Evolutionary conservation across 2,797 vertebrate genomes (phyloP).

Genomic region (Lophotriccus pileatus): DNA sequence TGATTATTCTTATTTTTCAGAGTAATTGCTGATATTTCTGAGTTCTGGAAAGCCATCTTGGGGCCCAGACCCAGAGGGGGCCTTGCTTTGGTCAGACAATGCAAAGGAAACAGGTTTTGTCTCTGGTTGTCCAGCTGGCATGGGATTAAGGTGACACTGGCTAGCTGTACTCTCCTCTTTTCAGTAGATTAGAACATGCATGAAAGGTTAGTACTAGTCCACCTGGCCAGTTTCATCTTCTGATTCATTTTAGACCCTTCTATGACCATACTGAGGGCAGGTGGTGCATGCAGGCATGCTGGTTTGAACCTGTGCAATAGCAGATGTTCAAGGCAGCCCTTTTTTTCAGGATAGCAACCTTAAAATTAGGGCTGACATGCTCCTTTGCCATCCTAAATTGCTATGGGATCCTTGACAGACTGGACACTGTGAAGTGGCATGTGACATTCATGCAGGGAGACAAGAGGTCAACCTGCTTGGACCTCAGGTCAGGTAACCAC

Average conservation of each 20-base stretch:
- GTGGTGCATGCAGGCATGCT: accelerated
- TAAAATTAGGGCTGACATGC: neutral
- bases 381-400: neutral
- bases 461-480: neutral
- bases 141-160: neutral
- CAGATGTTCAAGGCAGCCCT: neutral
- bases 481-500: neutral
- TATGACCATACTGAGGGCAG: neutral
- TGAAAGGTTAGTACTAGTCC: neutral
- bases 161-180: neutral
- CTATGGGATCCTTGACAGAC: neutral
- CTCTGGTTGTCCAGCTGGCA: neutral
- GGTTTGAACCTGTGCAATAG: neutral
- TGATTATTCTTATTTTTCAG: neutral
- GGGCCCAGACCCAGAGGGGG: neutral
- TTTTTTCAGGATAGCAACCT: neutral
- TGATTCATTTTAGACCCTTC: neutral
- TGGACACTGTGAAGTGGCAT: neutral
- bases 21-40: neutral
- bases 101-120: neutral
- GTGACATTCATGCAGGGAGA: neutral
- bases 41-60: neutral
- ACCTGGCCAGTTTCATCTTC: neutral
- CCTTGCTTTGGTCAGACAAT: neutral
- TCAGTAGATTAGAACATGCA: neutral